phyloP scores from a whole-genome alignment of 2,113 vertebrate species.

The Stigmatopora nigra region DNA sequence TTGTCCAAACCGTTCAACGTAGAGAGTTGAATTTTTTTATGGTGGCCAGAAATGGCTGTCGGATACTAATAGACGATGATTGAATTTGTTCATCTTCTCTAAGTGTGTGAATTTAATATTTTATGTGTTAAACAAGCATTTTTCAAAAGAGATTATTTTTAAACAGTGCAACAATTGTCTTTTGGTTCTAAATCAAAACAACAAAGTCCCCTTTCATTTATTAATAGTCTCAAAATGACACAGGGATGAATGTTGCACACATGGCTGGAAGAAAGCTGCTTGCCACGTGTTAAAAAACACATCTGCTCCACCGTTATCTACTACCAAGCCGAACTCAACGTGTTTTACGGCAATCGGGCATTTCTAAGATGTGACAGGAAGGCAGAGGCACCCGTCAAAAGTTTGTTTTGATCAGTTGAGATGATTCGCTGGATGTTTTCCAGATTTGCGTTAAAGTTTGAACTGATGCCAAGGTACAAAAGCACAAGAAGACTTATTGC shows the following conservation, averaged over 20 bases:
- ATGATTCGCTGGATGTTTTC: conserved; percentile 43
- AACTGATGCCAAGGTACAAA: conserved; percentile 47
- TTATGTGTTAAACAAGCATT: too few relatives aligned
- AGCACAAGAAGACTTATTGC: conserved; percentile 31
- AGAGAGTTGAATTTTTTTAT: too few relatives aligned
- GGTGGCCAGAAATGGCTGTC: too few relatives aligned
- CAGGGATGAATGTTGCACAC: conserved; percentile 9
- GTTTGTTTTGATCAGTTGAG: conserved; percentile 50
- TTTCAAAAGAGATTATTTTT: too few relatives aligned
- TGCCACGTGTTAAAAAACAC: conserved; percentile 32
- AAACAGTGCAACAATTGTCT: too few relatives aligned
- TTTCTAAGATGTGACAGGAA: conserved; percentile 39
- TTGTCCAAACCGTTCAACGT: too few relatives aligned
- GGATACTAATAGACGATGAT: too few relatives aligned
- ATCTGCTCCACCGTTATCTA: conserved; percentile 38
- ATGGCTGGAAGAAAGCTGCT: conserved; percentile 17
- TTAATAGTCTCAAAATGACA: neutral
- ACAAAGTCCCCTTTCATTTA: conserved; percentile 12
- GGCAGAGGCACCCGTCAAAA: conserved; percentile 47
- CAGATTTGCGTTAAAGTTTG: conserved; percentile 44
- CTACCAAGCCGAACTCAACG: conserved; percentile 37
- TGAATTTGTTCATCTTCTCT: too few relatives aligned
- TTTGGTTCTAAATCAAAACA: neutral
- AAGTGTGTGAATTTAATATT: too few relatives aligned
- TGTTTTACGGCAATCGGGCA: conserved; percentile 49